Evolutionary conservation across 1,140 invertebrate species (phyloP).

Genomic region (Ridgeia piscesae): DNA sequence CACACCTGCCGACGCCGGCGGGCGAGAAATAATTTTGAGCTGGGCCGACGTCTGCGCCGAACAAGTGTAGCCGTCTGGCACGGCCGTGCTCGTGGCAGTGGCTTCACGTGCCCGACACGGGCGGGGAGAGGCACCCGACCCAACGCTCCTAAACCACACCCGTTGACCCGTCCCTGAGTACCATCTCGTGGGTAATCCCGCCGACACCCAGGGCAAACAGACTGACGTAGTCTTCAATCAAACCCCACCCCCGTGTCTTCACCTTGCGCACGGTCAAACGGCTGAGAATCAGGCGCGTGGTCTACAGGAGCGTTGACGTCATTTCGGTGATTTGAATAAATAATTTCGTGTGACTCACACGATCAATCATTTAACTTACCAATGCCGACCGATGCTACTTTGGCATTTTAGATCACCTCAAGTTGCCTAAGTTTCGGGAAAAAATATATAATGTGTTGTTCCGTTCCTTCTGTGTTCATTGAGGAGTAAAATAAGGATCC

Average conservation of each 20-base stretch:
- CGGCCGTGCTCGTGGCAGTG: not conserved
- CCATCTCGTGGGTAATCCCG: not conserved
- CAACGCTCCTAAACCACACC: not conserved
- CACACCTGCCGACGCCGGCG: not conserved
- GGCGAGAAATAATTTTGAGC: not conserved
- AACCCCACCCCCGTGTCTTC: not conserved
- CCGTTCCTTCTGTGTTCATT: no score
- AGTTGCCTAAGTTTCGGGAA: no score
- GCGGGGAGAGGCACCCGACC: not conserved
- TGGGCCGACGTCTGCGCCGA: not conserved
- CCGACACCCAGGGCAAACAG: not conserved
- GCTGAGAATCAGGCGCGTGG: not conserved
- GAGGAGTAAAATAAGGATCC: no score
- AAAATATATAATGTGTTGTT: no score
- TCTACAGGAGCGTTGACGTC: not conserved
- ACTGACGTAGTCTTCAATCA: not conserved
- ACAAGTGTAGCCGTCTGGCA: not conserved
- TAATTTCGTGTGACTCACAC: not conserved
- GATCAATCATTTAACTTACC: not conserved
- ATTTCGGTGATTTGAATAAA: not conserved
- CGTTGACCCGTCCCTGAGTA: not conserved
- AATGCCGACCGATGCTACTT: no score
- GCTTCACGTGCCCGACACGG: not conserved
- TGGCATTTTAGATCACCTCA: no score
- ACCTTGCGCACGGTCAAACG: not conserved